Percentiles rank a stretch among this genome's conserved stretches.
Evolutionary conservation across 2,797 vertebrate genomes (phyloP).

Genomic region (Furcifer pardalis): DNA sequence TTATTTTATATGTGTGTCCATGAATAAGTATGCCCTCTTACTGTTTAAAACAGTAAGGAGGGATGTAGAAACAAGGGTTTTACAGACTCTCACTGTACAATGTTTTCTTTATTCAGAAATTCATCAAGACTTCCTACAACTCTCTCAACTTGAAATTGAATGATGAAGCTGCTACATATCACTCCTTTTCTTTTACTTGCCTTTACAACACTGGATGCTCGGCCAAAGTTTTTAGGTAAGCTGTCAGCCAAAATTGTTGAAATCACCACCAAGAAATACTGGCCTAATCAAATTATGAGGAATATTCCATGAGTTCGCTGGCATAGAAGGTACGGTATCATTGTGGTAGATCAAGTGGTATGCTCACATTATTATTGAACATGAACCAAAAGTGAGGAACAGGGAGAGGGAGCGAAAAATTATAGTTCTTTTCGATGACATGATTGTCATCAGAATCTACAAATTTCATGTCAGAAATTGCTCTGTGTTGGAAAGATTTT

Average conservation of each 20-base stretch:
- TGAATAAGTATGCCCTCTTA: not conserved
- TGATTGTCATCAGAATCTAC: too few species aligned
- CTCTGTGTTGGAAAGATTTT: too few species aligned
- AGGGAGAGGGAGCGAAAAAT: too few species aligned
- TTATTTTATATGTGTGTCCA: too few species aligned
- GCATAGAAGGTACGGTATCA: not conserved
- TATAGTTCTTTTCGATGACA: not conserved
- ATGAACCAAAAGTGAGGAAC: too few species aligned
- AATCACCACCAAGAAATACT: not conserved
- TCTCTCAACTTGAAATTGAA: constrained; percentile 1
- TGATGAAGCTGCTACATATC: constrained; percentile 71
- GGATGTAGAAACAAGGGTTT: not conserved
- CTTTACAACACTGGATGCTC: constrained; percentile 75
- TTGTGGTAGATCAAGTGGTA: not conserved
- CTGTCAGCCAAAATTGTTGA: not conserved
- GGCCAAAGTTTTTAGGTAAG: constrained; percentile 75
- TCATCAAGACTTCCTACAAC: not conserved
- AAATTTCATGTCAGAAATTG: too few species aligned
- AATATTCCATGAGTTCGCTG: not conserved
- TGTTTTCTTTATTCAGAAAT: constrained; percentile 45
- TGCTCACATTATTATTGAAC: not conserved
- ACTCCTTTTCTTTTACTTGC: constrained; percentile 75
- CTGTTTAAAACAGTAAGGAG: not conserved
- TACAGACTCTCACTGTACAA: not conserved
- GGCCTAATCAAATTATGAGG: not conserved